Base-by-base conservation (phyloP, 2,113 vertebrate genomes). In the Merops nubicus region DNA sequence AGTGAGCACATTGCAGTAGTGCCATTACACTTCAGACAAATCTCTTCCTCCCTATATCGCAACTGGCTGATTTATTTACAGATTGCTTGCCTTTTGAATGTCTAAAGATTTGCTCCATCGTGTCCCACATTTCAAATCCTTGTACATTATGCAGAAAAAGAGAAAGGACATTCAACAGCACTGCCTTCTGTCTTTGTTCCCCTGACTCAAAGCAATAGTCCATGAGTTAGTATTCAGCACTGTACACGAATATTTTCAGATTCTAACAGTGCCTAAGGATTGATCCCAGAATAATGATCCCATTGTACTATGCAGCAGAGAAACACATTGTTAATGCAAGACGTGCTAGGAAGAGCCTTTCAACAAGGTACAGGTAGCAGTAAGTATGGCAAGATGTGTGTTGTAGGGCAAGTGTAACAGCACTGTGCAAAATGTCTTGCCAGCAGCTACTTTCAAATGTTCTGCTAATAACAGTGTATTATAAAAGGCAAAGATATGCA, bases 61-160 rank as follows among this genome's bases (percentile, higher is more conserved):
- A 69, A 48, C 56, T 89, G 64, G 42, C 62, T 89, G 77, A 88
- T 95, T 89, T 89, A 85, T 94, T 93, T 82, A 82, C 89, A 89
- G 57, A 89, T 62, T 76, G 33, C 54, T 93, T 73, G 33, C 67
- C 74, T 88, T 69, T 53, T 62, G 36, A 91, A 88, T 95, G 91
- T 80, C 65, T 82, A 38, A 57, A 76, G n/a, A n/a, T 82, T 94
- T 80, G 20, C 22, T 56, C 45, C 4, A 1, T 48, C 57, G 15
- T 8, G 8, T 73, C 45, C 33, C 3, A 22, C 48, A 36, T 87
- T 89, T 64, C n/a, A 82, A 85, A 78, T 34, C 36, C 47, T 89
- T 57, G 45, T 60, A 28, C 31, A 45, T 85, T 76, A 15, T 72
- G 19, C 26, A 75, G 77, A 36, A 72, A 53, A 89, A 65, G 29